A percentile compares a stretch with the other conserved stretches of the same genome.
phyloP scores from a whole-genome alignment of 1,140 invertebrate species.

The Tetramorium simillimum region DNA sequence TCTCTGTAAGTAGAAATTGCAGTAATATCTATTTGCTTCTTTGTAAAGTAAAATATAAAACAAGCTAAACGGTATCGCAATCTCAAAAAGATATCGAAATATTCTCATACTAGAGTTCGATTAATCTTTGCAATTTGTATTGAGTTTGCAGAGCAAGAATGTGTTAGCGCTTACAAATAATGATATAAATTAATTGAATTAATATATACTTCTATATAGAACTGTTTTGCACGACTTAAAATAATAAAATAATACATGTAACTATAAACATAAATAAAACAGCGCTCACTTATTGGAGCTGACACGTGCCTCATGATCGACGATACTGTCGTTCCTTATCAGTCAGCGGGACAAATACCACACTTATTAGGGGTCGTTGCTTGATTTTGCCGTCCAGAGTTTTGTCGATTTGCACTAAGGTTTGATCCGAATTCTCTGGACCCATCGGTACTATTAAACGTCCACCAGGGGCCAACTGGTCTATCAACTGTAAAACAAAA shows the following conservation, averaged over 20 bases:
- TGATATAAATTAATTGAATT: background rate
- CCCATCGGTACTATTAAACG: conserved; percentile 96
- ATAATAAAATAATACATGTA: conserved; percentile 26
- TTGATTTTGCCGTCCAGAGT: conserved; percentile 91
- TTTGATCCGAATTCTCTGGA: conserved; percentile 92
- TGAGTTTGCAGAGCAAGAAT: background rate
- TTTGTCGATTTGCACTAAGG: conserved; percentile 95
- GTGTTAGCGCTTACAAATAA: background rate
- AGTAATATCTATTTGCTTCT: background rate
- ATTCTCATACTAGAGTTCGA: background rate
- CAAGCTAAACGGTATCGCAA: background rate
- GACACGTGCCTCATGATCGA: conserved; percentile 78
- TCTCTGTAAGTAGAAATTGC: background rate
- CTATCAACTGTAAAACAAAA: conserved; percentile 86
- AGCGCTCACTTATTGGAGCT: conserved; percentile 72
- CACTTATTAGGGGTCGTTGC: conserved; percentile 95
- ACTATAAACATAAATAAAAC: conserved; percentile 28
- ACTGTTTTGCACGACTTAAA: background rate
- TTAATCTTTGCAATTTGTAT: background rate
- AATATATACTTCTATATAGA: background rate
- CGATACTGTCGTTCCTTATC: conserved; percentile 91
- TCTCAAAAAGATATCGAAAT: background rate
- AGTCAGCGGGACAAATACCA: conserved; percentile 98
- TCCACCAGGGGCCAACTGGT: conserved; percentile 89
- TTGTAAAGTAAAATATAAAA: background rate